phyloP scores from a whole-genome alignment of 2,888 invertebrate species.

The Muscina levida region DNA sequence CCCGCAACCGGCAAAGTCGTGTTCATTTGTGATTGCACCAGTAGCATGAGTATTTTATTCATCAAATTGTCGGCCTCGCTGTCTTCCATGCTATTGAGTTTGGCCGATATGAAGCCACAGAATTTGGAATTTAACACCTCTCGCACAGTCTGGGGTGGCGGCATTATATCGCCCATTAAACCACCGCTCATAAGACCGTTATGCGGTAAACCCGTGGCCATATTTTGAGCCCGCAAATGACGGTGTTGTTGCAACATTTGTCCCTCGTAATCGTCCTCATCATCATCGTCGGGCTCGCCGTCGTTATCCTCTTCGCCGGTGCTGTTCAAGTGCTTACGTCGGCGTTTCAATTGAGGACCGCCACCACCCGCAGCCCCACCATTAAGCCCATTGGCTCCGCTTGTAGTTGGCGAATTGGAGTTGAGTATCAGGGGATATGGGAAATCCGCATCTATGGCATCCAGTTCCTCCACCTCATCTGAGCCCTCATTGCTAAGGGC shows the following conservation, averaged over 20 bases:
- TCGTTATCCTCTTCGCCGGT: constrained; percentile 65
- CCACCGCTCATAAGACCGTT: constrained; percentile 63
- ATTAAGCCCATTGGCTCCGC: constrained; percentile 52
- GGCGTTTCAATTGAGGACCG: constrained; percentile 68
- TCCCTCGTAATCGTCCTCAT: constrained; percentile 73
- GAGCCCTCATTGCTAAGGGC: constrained; percentile 70
- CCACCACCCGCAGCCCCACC: constrained; percentile 50
- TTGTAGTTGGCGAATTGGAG: constrained; percentile 72
- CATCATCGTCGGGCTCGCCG: constrained; percentile 62
- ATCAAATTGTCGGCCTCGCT: constrained; percentile 78
- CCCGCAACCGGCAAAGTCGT: constrained; percentile 5
- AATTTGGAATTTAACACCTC: constrained; percentile 78
- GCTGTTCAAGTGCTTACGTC: constrained; percentile 67
- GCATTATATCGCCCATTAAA: constrained; percentile 65
- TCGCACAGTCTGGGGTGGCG: constrained; percentile 77
- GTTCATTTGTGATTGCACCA: constrained; percentile 74
- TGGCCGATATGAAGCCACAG: constrained; percentile 78
- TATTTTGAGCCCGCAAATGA: constrained; percentile 74
- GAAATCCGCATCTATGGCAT: constrained; percentile 78
- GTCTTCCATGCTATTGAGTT: constrained; percentile 78
- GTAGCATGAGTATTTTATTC: constrained; percentile 76
- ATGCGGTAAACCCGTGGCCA: constrained; percentile 42
- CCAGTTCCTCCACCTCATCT: constrained; percentile 77
- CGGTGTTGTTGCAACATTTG: constrained; percentile 77
- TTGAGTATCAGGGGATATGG: constrained; percentile 78